Base-by-base conservation (phyloP, 2,888 invertebrate genomes). In the Acronicta alni region DNA sequence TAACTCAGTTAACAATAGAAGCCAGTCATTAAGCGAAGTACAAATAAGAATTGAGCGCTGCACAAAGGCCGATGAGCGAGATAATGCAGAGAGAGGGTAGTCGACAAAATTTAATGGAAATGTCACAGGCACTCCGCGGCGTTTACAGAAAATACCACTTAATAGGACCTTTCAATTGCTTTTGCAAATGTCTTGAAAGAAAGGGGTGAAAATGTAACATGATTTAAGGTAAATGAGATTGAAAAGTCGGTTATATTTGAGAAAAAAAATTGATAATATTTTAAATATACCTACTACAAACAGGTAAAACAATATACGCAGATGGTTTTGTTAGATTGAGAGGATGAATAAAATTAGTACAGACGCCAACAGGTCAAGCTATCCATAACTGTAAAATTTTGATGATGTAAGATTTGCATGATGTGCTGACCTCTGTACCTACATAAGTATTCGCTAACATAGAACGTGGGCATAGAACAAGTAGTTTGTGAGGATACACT, bases 81-180 rank as follows among this genome's bases (percentile, higher is more conserved):
- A 67, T 78, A 71, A 78, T 75, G 63, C 58, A 64, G 49, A 62
- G 52, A 64, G 49, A 57, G 48, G 53, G 63, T 61, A 73, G 70
- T 55, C 55, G 61, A 57, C 66, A 62, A 69, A 79, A 69, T 75
- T 78, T 83, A 84, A 84, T 83, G 79, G 84, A 82, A 83, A 78
- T 71, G 83, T 83, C 83, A 82, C 66, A 47, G 53, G 57, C 83
- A 84, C 62, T 72, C 78, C 68, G 64, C 66, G 55, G 51, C 65
- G 58, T 67, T 66, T 70, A 70, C 64, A 72, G 71, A 75, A 72
- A 72, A 77, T 62, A 64, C 58, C 59, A 60, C 61, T 67, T 77
- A 66, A 70, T 67, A 57, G 45, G 32, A 64, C 45, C 45, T 51
- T 58, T 60, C 64, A 62, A 67, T 68, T 57, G 62, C 60, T 61